Conservation (phyloP, 37 sponge, comb jelly and placozoan species). For the Cliona cf. orientalis region DNA sequence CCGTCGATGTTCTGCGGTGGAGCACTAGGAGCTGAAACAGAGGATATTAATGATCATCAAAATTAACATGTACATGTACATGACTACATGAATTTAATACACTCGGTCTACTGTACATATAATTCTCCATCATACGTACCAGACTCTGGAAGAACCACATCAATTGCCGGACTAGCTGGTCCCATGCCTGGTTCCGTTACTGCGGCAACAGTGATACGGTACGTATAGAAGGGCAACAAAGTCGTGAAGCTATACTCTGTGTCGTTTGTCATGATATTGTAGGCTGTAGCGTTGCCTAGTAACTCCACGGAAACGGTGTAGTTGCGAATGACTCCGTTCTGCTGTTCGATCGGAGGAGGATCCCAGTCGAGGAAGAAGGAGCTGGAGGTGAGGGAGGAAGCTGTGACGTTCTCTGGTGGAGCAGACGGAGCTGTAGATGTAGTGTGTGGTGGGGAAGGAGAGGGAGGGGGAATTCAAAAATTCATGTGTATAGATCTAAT, state of each 20-base stretch:
- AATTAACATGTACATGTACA: too few species aligned
- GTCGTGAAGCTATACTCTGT: neutral
- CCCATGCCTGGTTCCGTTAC: constrained; percentile 19
- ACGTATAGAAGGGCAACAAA: constrained; percentile 32
- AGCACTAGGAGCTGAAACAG: constrained; percentile 19
- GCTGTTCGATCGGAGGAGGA: constrained; percentile 34
- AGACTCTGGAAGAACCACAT: too few species aligned
- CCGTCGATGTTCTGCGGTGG: neutral
- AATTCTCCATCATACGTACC: too few species aligned
- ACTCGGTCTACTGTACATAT: too few species aligned
- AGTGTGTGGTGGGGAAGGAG: too few species aligned
- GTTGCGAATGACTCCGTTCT: constrained; percentile 27
- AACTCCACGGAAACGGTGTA: neutral
- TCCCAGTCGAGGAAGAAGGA: constrained; percentile 7
- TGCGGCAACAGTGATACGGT: constrained; percentile 22
- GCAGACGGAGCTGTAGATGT: constrained; percentile 18
- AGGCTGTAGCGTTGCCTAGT: neutral
- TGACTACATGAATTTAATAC: too few species aligned
- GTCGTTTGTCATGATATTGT: neutral
- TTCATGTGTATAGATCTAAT: too few species aligned
- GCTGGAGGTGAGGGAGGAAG: too few species aligned
- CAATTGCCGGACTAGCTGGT: constrained; percentile 30
- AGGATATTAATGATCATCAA: too few species aligned
- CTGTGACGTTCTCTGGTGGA: neutral
- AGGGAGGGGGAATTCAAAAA: too few species aligned